Base-by-base conservation (phyloP, 2,888 invertebrate genomes). In the Adela reaumurella region DNA sequence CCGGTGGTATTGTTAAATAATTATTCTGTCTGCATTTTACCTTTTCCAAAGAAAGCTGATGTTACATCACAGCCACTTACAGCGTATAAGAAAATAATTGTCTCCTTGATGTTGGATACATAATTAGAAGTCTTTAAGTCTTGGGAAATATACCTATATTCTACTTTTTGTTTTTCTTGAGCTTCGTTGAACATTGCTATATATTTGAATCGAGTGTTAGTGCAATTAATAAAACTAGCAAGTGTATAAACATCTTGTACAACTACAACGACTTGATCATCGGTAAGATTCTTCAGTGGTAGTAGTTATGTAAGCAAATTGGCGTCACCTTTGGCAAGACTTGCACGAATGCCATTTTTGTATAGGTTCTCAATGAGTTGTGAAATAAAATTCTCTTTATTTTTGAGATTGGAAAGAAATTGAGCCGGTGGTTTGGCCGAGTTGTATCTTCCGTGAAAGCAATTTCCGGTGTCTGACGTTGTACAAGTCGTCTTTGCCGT, bases 401-500 rank as follows among this genome's bases (percentile, higher is more conserved):
- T 43, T 43, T 43, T 5, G 43, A 43, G 43, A 43, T 43, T 43
- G 43, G 43, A 43, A n/a, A 43, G 43, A 43, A 43, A 17, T 43
- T 43, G 2, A 17, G 43, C 18, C 19, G 10, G 43, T 43, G 19
- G 43, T 43, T 10, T 17, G 14, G 17, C 8, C 17, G 43, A 43
- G 11, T 17, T 19, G 43, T 17, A 14, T 43, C 43, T 43, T 19
- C 43, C 3, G 43, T 43, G 14, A 43, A 43, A 43, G 43, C 14
- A 16, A 17, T 43, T 43, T 43, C 19, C 43, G 17, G 17, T 43
- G 17, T 43, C 14, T 43, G 10, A 17, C 43, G 17, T 14, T 43
- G 43, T 43, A 43, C 16, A 16, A 17, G 43, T 43, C 17, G 43
- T 43, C 43, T 43, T 19, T 43, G 43, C 17, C 43, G 43, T 42